Evolutionary conservation across 2,797 vertebrate genomes (phyloP).

Genomic region (Melanotaenia pygmaea): DNA sequence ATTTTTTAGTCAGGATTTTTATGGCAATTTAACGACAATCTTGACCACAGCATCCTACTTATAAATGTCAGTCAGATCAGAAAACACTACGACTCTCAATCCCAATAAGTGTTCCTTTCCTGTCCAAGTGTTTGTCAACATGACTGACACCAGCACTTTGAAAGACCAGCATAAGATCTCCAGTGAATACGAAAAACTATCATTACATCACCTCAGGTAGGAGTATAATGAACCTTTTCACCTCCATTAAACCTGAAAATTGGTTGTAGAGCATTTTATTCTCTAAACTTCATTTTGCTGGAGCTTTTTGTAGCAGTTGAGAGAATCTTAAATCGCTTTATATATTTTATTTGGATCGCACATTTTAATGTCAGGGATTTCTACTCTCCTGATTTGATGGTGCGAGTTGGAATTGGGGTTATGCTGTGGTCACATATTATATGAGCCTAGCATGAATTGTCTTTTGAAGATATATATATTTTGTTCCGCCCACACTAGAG

Average conservation of each 20-base stretch:
- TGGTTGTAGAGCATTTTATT: conserved; percentile 65
- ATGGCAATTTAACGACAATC: not conserved
- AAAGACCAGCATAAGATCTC: conserved; percentile 39
- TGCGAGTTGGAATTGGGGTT: conserved; percentile 65
- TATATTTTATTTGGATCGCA: conserved; percentile 56
- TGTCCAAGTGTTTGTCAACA: conserved; percentile 46
- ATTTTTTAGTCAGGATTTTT: not conserved
- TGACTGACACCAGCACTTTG: conserved; percentile 48
- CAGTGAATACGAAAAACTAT: conserved; percentile 50
- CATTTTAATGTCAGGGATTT: conserved; percentile 70
- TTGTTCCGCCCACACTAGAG: conserved; percentile 47
- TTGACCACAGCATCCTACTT: not conserved
- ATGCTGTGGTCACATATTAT: conserved; percentile 64
- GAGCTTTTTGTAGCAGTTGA: conserved; percentile 57
- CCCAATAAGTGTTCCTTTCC: conserved; percentile 1
- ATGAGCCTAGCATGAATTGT: conserved; percentile 61
- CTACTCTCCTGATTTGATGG: conserved; percentile 61
- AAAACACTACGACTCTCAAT: conserved; percentile 19
- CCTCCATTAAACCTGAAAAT: conserved; percentile 75
- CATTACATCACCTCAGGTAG: conserved; percentile 62
- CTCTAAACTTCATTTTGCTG: conserved; percentile 63
- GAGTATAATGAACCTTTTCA: conserved; percentile 70
- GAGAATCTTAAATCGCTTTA: conserved; percentile 54
- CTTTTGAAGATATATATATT: conserved; percentile 61
- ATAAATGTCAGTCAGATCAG: conserved; percentile 26